Evolutionary conservation across 1,140 invertebrate genomes (phyloP).

Genomic region (Dreissena rostriformis): DNA sequence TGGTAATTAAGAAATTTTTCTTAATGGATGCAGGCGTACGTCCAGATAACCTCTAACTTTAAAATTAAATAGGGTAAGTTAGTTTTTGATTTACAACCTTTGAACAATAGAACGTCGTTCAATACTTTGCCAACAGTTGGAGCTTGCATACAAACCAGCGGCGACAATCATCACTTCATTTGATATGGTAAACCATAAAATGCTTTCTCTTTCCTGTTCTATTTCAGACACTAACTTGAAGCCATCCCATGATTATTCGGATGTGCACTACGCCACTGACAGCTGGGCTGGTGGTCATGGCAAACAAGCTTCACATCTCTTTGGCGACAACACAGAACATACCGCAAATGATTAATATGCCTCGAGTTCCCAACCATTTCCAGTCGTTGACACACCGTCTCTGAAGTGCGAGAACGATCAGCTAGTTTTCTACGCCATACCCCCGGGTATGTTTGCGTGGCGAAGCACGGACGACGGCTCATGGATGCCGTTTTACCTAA

Average conservation of each 20-base stretch:
- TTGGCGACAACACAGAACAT: background rate
- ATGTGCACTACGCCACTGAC: background rate
- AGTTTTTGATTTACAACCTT: too few species aligned
- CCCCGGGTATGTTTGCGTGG: conserved; percentile 42
- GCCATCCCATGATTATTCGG: background rate
- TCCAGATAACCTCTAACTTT: too few species aligned
- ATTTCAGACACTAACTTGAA: background rate
- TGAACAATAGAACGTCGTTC: too few species aligned
- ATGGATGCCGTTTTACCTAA: conserved; percentile 44
- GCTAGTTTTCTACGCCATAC: conserved; percentile 40
- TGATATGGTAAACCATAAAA: too few species aligned
- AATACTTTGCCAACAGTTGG: background rate
- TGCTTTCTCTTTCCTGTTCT: background rate
- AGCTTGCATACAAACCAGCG: background rate
- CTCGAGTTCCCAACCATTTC: background rate
- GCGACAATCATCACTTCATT: background rate
- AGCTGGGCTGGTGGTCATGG: background rate
- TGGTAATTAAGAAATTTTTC: too few species aligned
- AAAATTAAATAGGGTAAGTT: too few species aligned
- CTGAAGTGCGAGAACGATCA: conserved; percentile 31
- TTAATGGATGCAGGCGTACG: too few species aligned
- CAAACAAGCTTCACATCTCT: too few species aligned
- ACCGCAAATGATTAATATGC: background rate
- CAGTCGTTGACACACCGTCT: conserved; percentile 3
- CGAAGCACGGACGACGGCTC: conserved; percentile 35